phyloP scores from a whole-genome alignment of 2,113 vertebrate genomes.

The Xiphophorus hellerii region DNA sequence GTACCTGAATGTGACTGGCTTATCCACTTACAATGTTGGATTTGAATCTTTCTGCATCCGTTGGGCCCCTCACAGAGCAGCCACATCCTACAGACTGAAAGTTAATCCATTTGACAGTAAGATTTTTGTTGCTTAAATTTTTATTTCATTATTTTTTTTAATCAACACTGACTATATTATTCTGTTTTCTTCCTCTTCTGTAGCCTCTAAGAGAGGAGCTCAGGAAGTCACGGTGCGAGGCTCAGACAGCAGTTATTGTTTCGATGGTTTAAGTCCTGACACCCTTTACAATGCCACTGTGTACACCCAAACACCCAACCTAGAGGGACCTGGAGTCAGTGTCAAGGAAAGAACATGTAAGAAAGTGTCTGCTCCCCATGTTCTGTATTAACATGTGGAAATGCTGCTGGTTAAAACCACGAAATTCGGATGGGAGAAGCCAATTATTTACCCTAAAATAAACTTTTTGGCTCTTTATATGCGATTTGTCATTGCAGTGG shows the following conservation, averaged over 20 bases:
- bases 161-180: background rate
- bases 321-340: conserved; percentile 92
- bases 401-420: background rate
- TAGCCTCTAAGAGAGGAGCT: conserved; percentile 80
- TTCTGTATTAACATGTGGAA: background rate
- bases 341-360: conserved; percentile 89
- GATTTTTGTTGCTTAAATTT: conserved; percentile 13
- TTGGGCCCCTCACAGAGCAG: conserved; percentile 92
- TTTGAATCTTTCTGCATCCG: conserved; percentile 90
- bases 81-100: conserved; percentile 94
- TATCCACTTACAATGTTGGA: conserved; percentile 89
- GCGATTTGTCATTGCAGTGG: conserved; percentile 74
- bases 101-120: conserved; percentile 89
- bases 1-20: conserved; percentile 93
- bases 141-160: background rate
- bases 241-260: conserved; percentile 90
- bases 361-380: conserved; percentile 23
- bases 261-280: conserved; percentile 88
- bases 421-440: background rate
- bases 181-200: background rate
- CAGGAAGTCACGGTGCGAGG: conserved; percentile 94
- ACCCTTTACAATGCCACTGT: conserved; percentile 89
- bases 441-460: background rate
- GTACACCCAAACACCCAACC: conserved; percentile 92
- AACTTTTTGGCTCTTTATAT: background rate